Conservation (phyloP, 2,113 vertebrate species). For the Cettia cetti region DNA sequence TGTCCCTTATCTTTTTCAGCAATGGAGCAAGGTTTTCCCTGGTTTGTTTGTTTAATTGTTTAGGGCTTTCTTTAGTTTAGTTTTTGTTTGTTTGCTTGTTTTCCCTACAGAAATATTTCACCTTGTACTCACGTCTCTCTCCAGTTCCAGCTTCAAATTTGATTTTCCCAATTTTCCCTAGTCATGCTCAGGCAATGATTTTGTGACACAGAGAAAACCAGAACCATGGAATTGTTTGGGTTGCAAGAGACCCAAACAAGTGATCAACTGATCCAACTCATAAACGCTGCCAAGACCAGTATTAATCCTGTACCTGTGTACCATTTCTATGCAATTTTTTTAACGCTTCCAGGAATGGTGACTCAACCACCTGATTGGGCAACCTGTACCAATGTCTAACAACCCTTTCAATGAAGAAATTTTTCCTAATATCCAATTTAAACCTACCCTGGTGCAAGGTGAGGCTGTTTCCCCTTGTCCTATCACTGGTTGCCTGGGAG, state of each 20-base stretch:
- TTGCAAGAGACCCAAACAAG: not conserved
- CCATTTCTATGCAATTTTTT: not conserved
- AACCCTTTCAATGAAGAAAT: not conserved
- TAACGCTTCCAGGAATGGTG: not conserved
- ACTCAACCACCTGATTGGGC: not conserved
- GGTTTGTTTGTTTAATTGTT: not conserved
- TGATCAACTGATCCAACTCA: not conserved
- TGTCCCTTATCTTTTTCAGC: not conserved
- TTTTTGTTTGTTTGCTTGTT: not conserved
- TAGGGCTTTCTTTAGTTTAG: not conserved
- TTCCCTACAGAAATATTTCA: not conserved
- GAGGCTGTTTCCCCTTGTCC: not conserved
- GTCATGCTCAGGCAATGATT: not conserved
- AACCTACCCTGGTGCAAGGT: not conserved
- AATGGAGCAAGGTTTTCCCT: not conserved
- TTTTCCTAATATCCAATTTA: not conserved
- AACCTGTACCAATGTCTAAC: not conserved
- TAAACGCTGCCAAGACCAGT: not conserved
- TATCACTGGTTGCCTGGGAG: not conserved
- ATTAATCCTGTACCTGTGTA: not conserved
- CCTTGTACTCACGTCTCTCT: not conserved
- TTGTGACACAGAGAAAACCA: not conserved
- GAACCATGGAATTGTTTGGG: not conserved
- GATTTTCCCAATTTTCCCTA: not conserved
- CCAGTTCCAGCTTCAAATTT: not conserved